Conservation (phyloP, 2,113 vertebrate species). For the Rhinopomastus cyanomelas region DNA sequence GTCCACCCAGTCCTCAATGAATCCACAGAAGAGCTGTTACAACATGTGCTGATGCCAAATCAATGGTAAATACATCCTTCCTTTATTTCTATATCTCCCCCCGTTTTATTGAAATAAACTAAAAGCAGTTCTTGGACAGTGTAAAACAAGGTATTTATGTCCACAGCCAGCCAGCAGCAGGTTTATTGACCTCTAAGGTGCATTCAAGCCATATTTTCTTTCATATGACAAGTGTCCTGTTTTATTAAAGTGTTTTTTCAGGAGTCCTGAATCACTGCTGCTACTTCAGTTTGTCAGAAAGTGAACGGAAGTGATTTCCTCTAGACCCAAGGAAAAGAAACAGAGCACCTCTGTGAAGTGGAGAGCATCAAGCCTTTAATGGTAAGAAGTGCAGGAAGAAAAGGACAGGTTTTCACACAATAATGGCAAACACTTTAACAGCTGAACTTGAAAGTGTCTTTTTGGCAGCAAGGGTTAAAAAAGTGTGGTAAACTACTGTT, state of each 20-base stretch:
- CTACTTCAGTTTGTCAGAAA: conserved; percentile 27
- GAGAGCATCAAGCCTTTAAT: background rate
- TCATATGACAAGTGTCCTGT: conserved; percentile 3
- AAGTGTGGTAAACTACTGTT: background rate
- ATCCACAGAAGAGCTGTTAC: background rate
- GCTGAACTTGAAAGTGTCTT: background rate
- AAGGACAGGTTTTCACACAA: background rate
- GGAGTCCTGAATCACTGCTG: background rate
- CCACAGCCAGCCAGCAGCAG: conserved; percentile 10
- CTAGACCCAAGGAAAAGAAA: background rate
- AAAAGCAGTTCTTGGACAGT: background rate
- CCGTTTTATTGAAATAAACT: background rate
- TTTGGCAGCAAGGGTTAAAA: background rate
- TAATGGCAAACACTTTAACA: background rate
- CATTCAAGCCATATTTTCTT: conserved; percentile 22
- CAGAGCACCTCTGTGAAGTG: background rate
- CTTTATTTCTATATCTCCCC: background rate
- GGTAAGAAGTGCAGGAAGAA: background rate
- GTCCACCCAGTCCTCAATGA: background rate
- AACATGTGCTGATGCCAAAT: background rate
- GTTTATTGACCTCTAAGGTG: conserved; percentile 32
- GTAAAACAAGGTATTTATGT: conserved; percentile 31
- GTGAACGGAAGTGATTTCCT: background rate
- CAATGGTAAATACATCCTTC: background rate
- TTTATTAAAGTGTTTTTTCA: conserved; percentile 29